These are phyloP conservation scores for Odocoileus hemionus DNA, from an alignment of 2,113 vertebrate species.

Conservation along the genomic window DNA sequence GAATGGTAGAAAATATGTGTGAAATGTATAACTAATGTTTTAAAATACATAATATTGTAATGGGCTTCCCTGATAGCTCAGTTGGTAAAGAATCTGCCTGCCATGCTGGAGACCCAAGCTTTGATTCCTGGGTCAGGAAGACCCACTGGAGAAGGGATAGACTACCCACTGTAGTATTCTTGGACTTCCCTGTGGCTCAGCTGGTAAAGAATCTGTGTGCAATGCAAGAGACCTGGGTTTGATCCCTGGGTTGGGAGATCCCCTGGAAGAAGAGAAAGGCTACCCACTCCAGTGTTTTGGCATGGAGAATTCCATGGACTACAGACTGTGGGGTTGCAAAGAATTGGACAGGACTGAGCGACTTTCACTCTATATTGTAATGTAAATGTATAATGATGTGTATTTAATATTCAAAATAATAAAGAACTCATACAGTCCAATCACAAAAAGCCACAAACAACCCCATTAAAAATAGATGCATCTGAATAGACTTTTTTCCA, in stretches of 20 bases:
- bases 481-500: neutral
- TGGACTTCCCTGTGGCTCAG: neutral
- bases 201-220: neutral
- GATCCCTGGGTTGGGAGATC: neutral
- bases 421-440: neutral
- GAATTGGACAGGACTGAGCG: neutral
- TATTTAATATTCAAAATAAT: neutral
- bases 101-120: neutral
- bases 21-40: neutral
- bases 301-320: neutral
- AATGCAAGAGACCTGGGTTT: neutral
- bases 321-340: neutral
- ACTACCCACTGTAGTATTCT: neutral
- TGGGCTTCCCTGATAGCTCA: neutral
- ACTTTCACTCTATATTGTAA: neutral
- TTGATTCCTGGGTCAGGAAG: neutral
- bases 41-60: neutral
- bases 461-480: neutral
- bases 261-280: neutral
- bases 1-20: neutral
- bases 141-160: neutral
- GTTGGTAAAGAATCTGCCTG: neutral
- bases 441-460: neutral
- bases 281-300: neutral
- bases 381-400: neutral